A percentile compares a stretch with the other conserved stretches of the same genome.
Conservation (phyloP, 2,888 invertebrate species). For the Abrostola triplasia region DNA sequence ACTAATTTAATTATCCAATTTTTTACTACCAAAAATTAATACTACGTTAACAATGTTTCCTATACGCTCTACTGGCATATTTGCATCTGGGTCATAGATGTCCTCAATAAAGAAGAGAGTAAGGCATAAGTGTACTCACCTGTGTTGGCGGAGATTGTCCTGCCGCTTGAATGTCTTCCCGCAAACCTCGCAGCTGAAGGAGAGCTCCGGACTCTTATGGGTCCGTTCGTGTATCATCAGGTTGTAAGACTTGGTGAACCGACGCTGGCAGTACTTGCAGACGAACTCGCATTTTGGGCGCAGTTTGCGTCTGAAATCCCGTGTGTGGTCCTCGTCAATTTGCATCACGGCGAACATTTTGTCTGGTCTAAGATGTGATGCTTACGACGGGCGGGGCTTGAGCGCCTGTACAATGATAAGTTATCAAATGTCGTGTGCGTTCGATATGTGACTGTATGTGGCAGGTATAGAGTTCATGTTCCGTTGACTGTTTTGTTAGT, state of each 20-base stretch:
- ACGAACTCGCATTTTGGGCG: conserved; percentile 99
- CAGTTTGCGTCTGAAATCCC: conserved; percentile 96
- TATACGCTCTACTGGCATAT: no score
- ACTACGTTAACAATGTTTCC: no score
- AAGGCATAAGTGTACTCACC: conserved; percentile 88
- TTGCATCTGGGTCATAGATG: no score
- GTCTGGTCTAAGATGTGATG: conserved; percentile 86
- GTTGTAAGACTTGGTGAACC: conserved; percentile 99
- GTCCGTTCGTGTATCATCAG: conserved; percentile 99
- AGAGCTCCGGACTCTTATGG: conserved; percentile 98
- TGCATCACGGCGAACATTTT: conserved; percentile 97
- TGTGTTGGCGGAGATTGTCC: conserved; percentile 98
- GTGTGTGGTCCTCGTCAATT: conserved; percentile 95
- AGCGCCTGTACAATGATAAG: conserved; percentile 82
- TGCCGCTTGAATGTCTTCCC: conserved; percentile 99
- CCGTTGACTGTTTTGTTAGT: conserved; percentile 56
- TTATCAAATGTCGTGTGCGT: conserved; percentile 78
- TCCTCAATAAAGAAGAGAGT: background rate
- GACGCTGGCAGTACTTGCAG: conserved; percentile 98
- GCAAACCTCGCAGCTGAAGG: conserved; percentile 99
- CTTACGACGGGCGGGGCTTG: conserved; percentile 86
- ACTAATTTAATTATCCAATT: no score
- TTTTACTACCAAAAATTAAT: no score
- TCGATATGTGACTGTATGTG: conserved; percentile 67
- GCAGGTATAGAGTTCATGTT: conserved; percentile 56